Evolutionary conservation across 2,888 invertebrate genomes (phyloP).

Genomic region (Phymatocera aterrima): DNA sequence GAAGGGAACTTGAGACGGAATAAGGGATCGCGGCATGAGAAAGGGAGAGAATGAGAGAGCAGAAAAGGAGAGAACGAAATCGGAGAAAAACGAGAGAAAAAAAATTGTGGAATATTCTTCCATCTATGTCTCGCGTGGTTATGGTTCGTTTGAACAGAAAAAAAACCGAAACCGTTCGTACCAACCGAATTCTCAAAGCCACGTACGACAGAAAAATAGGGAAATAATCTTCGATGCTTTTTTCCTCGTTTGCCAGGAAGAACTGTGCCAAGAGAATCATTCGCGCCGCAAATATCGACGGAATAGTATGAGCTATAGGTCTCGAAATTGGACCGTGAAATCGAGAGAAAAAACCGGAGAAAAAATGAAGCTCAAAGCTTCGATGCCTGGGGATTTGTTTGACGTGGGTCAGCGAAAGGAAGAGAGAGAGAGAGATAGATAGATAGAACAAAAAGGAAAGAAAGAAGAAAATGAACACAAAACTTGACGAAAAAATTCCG

Average conservation of each 20-base stretch:
- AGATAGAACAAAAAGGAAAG: no score
- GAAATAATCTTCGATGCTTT: background rate
- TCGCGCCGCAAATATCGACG: background rate
- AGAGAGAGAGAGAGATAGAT: no score
- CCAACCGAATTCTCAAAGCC: no score
- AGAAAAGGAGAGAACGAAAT: background rate
- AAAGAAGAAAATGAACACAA: no score
- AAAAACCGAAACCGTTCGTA: no score
- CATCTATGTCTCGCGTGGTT: no score
- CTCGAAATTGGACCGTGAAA: constrained; percentile 34
- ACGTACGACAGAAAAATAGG: background rate
- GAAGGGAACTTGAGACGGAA: background rate
- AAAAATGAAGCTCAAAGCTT: constrained; percentile 29
- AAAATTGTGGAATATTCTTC: no score
- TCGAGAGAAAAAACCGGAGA: constrained; percentile 3
- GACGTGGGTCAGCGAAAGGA: constrained; percentile 12
- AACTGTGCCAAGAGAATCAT: background rate
- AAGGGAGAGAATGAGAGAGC: background rate
- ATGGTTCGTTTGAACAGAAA: no score
- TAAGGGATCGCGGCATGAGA: background rate
- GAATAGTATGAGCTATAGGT: background rate
- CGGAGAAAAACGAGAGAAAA: no score
- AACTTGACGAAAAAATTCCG: no score
- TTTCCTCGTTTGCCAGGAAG: background rate
- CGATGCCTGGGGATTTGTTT: constrained; percentile 21